Evolutionary conservation across 35 echinoderm and acorn worm species (phyloP), one percentile per base, ranked within the genome.

Genomic region (Anneissia japonica): DNA sequence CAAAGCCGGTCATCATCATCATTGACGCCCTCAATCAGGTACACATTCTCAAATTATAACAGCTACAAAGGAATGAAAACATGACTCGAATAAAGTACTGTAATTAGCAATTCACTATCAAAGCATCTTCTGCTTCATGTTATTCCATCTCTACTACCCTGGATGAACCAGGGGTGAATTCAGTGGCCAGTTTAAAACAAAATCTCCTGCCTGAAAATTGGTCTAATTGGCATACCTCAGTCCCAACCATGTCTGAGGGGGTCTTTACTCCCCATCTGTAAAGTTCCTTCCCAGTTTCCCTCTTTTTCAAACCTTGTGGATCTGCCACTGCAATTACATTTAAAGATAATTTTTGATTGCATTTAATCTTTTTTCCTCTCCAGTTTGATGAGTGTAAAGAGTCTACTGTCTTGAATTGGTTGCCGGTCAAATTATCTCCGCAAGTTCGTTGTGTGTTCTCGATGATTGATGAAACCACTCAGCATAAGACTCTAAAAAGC

Each of bases 11-110:
- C 46, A 90, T 93, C 64, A 90, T 93, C 23, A 75, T 93, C 87
- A 93, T 93, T 85, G 91, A 93, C 86, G 91, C 91, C 40, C 83
- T 93, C 46, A 93, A 93, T 55, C 91, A 93, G 91, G 91, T 93
- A 81, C 72, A 55, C 41, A 82, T 39, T 17, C n/a, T n/a, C n/a
- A n/a, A n/a, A n/a, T n/a, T 64, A n/a, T 13, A n/a, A 64, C 12
- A 64, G 51, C n/a, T 64, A 13, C 12, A 13, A 64, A 64, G 12
- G 12, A 13, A 64, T 12, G 12, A 13, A 12, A 13, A n/a, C n/a
- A 13, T 64, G 51, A n/a, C 12, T 64, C 51, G n/a, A 13, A 64
- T 64, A 13, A 13, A 64, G 12, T 64, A 12, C 51, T 12, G n/a
- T 64, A n/a, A 64, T 64, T 64, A n/a, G 12, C 51, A 12, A 64